Evolutionary conservation across 1,140 invertebrate species (phyloP), one percentile per base, ranked within the genome.

Genomic region (Scylla paramamosain): DNA sequence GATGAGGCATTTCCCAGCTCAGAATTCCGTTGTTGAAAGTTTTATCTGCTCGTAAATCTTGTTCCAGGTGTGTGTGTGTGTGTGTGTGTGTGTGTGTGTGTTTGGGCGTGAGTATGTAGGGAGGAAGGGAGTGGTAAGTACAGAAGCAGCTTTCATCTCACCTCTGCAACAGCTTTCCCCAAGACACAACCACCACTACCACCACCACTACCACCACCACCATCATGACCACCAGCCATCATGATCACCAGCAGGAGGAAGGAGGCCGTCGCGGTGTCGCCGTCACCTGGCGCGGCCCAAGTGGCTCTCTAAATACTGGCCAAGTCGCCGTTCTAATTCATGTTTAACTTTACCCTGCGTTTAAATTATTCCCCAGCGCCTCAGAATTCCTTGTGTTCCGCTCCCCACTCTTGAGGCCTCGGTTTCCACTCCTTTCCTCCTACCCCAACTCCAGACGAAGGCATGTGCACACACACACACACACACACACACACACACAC

Each of bases 31-130:
- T 59, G 16, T 59, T 8, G n/a, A 59, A 59, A 59, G 52, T 20
- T 59, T 59, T 59, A 0, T 59, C 52, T 20, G 1, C 12, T 59
- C 10, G 39, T 29, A 25, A 3, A 45, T 2, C 10, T 39, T n/a
- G 2, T 14, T 14, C 10, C 3, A 45, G 16, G 25, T n/a, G 87
- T 89, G 87, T 45, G 87, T 89, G 45, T 89, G 25, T 32, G 45
- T 89, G 45, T 89, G 45, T 89, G 45, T 89, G 87, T 89, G 39
- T 45, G 87, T 89, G 87, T 59, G 89, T 39, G 46, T 91, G 89
- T 91, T 4, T 91, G 32, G 52, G 46, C n/a, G 25, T 91, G 12
- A 52, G 89, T 59, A 4, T 28, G 90, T 67, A 20, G 12, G 7
- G 52, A 1, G 14, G 0, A n/a, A 48, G 4, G 8, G 4, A 7